Conservation (phyloP, 1,140 invertebrate genomes). For the Leptoteleia sp. region DNA sequence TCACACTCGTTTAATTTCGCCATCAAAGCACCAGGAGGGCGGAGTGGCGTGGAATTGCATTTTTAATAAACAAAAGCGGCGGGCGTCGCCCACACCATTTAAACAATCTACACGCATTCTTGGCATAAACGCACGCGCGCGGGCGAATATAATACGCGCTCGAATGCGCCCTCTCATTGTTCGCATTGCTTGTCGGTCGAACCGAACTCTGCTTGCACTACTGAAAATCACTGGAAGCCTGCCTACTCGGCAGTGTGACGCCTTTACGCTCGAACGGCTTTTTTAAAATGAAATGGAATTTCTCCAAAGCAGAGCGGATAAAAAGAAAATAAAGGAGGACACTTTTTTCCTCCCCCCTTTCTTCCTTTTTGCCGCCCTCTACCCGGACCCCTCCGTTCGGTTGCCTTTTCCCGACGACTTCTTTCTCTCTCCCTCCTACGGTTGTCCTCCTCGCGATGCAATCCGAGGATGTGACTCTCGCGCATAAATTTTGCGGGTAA, state of each 20-base stretch:
- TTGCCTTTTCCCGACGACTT: conserved; percentile 16
- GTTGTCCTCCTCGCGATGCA: conserved; percentile 62
- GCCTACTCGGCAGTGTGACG: conserved; percentile 65
- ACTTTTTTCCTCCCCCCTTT: conserved; percentile 23
- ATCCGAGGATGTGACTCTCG: conserved; percentile 61
- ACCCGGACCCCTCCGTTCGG: too few relatives aligned
- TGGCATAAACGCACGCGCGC: conserved; percentile 25
- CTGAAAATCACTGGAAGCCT: conserved; percentile 65
- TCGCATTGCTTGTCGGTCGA: conserved; percentile 40
- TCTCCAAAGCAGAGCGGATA: conserved; percentile 60
- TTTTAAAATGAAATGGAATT: conserved; percentile 68
- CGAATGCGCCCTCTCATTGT: conserved; percentile 54
- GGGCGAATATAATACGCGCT: conserved; percentile 18
- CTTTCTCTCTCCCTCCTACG: too few relatives aligned
- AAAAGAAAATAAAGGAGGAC: conserved; percentile 62
- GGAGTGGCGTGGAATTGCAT: too few relatives aligned
- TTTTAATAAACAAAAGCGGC: conserved; percentile 27
- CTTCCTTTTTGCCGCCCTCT: neutral
- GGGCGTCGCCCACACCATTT: conserved; percentile 6
- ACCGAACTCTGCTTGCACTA: conserved; percentile 51
- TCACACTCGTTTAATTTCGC: too few relatives aligned
- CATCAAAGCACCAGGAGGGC: too few relatives aligned
- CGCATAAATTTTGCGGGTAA: conserved; percentile 61
- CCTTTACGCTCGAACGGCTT: conserved; percentile 64
- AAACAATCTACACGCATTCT: conserved; percentile 28